Percentiles rank a stretch among this genome's conserved stretches.
These are phyloP conservation scores for Gymnodraco acuticeps DNA, from an alignment of 2,797 vertebrate species.

Conservation along the genomic window DNA sequence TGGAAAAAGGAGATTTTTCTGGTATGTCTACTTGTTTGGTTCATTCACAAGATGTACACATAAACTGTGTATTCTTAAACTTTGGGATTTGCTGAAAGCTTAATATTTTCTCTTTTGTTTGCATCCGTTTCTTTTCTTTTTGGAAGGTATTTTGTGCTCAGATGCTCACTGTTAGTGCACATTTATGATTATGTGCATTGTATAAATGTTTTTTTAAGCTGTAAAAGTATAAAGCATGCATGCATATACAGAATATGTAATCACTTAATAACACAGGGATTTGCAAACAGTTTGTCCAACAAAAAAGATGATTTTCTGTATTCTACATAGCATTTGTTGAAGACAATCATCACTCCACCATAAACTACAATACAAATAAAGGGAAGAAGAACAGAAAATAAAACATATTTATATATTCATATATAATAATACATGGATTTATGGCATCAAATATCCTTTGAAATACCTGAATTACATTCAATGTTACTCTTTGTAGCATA, in stretches of 20 bases:
- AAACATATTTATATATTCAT: constrained; percentile 85
- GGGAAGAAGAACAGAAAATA: constrained; percentile 74
- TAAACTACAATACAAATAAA: constrained; percentile 87
- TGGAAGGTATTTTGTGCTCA: constrained; percentile 45
- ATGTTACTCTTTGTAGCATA: constrained; percentile 92
- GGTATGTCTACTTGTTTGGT: constrained; percentile 78
- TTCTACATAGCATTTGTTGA: constrained; percentile 84
- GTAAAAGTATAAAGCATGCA: constrained; percentile 51
- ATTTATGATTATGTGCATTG: constrained; percentile 46
- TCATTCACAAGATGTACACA: constrained; percentile 52
- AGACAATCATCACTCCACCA: constrained; percentile 87
- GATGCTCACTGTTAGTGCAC: constrained; percentile 28
- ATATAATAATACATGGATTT: constrained; percentile 89
- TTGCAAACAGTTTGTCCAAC: constrained; percentile 85
- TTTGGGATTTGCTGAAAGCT: constrained; percentile 71
- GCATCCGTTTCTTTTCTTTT: constrained; percentile 12
- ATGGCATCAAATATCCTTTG: constrained; percentile 91
- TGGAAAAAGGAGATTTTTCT: constrained; percentile 50
- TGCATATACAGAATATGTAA: constrained; percentile 67
- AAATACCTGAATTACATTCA: constrained; percentile 98
- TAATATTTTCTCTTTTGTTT: constrained; percentile 24
- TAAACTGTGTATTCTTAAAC: constrained; percentile 51
- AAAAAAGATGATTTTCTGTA: constrained; percentile 79
- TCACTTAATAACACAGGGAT: constrained; percentile 43
- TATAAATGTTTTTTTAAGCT: constrained; percentile 49